Evolutionary conservation across 92 coral and sea anemone genomes (phyloP).

Genomic region (Muricea muricata): DNA sequence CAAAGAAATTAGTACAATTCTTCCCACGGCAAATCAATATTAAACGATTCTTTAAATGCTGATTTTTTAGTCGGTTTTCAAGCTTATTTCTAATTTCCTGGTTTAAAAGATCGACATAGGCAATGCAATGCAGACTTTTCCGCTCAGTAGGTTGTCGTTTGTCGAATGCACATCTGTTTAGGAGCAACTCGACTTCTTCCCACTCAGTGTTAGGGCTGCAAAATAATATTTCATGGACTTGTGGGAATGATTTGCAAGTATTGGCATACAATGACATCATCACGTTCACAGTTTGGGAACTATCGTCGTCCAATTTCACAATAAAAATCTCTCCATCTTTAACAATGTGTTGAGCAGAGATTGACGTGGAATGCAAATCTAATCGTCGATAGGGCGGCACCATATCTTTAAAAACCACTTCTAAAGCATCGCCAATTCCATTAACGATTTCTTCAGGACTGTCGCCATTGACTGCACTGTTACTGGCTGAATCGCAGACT

Average conservation of each 20-base stretch:
- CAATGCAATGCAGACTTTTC: conserved; percentile 75
- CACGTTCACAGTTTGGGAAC: conserved; percentile 75
- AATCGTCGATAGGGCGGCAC: conserved; percentile 3
- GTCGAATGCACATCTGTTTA: conserved; percentile 74
- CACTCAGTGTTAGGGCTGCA: conserved; percentile 84
- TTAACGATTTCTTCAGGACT: conserved; percentile 50
- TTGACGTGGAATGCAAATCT: not conserved
- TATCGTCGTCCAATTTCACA: conserved; percentile 79
- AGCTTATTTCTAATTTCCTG: conserved; percentile 83
- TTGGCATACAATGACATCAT: conserved; percentile 77
- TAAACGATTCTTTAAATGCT: conserved; percentile 53
- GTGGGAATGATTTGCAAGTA: conserved; percentile 68
- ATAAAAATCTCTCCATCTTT: conserved; percentile 83
- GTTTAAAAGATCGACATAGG: conserved; percentile 83
- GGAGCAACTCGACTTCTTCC: conserved; percentile 86
- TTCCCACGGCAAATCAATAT: conserved; percentile 92
- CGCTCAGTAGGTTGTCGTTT: conserved; percentile 41
- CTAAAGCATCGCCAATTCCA: conserved; percentile 61
- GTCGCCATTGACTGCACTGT: not conserved
- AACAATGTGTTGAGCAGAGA: conserved; percentile 33
- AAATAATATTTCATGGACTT: conserved; percentile 82
- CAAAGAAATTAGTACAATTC: conserved; percentile 78
- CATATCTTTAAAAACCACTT: conserved; percentile 61
- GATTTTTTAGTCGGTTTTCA: not conserved
- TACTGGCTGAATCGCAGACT: conserved; percentile 30